Evolutionary conservation across 2,113 vertebrate species (phyloP).

Genomic region (Anolis sagrei): DNA sequence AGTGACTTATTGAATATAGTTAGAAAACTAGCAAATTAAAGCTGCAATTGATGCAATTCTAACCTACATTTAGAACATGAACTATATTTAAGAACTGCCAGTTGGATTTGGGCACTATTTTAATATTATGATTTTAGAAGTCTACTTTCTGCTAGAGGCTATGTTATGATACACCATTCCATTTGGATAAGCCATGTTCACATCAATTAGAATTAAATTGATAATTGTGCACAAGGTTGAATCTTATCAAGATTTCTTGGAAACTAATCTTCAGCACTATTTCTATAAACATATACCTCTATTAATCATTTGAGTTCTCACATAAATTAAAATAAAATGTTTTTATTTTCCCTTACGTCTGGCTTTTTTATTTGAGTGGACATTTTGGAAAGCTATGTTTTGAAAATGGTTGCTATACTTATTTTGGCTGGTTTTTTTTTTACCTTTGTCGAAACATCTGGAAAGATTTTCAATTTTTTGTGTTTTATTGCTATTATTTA

Average conservation of each 20-base stretch:
- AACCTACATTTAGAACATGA: neutral
- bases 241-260: neutral
- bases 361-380: slow-evolving; percentile 16
- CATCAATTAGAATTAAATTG: neutral
- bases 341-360: neutral
- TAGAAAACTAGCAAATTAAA: too few relatives aligned
- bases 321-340: neutral
- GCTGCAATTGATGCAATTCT: too few relatives aligned
- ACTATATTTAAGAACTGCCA: neutral
- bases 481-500: slow-evolving; percentile 13
- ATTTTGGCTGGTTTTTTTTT: neutral
- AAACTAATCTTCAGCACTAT: neutral
- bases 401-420: slow-evolving; percentile 1
- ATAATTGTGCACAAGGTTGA: neutral
- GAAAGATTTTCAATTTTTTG: neutral
- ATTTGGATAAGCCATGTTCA: neutral
- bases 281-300: fast-evolving
- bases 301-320: neutral
- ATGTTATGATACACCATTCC: neutral
- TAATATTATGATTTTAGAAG: neutral
- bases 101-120: neutral
- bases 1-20: too few relatives aligned
- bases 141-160: neutral
- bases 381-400: slow-evolving; percentile 27
- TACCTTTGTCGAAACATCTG: slow-evolving; percentile 6